Base-by-base conservation (phyloP, 2,113 vertebrate genomes). In the Catharus bicknelli region DNA sequence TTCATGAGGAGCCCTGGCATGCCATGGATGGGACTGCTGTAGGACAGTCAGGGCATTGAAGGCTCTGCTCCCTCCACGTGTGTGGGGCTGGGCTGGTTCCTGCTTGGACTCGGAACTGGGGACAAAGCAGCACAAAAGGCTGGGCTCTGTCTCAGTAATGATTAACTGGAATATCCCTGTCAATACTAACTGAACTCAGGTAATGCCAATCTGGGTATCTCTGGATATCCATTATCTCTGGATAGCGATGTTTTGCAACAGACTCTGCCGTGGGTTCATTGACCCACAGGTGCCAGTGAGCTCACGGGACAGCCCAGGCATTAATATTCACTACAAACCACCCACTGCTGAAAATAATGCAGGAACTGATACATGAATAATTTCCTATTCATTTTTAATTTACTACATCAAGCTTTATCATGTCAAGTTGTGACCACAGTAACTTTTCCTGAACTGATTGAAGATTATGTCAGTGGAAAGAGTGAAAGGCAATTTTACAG, bases 1-100 rank as follows among this genome's bases (percentile, higher is more conserved):
- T 1, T 27, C 23, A 5, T 27, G 53, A 7, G 1, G 2, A 43
- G 19, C 4, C 29, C 21, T 19, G 27, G 30, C 4, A 5, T 1
- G 1, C 25, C 32, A 4, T 3, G 40, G 50, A 1, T 7, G 1
- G 2, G 25, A 54, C 34, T 53, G 12, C 62, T 73, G 18, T 2
- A 5, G 72, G 27, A 29, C 21, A 27, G n/a, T 4, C 59, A 36
- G 55, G 34, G 5, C 22, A 4, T 3, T 4, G 7, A 15, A 34
- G 63, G 7, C 29, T 16, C 42, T 2, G 12, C 64, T 74, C 30
- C 47, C 38, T 34, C 45, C 27, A 2, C 0, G 1, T 1, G 3
- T 0, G 0, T 11, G 20, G 23, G 36, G 54, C 42, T 58, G 51
- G 47, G 14, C 47, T 54, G 5, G 21, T 27, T 40, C 61, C 48